Evolutionary conservation across 2,113 vertebrate genomes (phyloP), one percentile per base, ranked within the genome.

Genomic region (Oncorhynchus tshawytscha): DNA sequence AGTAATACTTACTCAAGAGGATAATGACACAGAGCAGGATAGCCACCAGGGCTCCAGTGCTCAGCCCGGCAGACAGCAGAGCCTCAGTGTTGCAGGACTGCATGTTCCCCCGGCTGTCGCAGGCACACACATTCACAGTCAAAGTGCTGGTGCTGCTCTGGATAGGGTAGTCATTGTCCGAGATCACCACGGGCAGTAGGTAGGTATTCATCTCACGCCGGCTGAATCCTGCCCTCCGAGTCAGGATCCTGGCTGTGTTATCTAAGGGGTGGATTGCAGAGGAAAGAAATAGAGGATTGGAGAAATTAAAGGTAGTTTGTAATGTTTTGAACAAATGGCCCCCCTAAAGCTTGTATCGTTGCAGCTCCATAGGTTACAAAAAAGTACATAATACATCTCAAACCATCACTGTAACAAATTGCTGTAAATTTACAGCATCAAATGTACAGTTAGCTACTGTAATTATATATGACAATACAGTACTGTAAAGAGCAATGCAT

Each of bases 161-260:
- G 34, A 97, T 96, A 0, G 97, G 97, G 85, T 97, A 97, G 78
- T 97, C 96, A 0, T 96, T 97, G 90, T 98, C 96, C 0, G 97
- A 99, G 80, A 99, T 99, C 78, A 99, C 96, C 39, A 99, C 94
- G 0, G 97, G 97, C 73, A 99, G 89, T 70, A 98, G 92, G 77
- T 98, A 98, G 51, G 93, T 91, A 78, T 92, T 97, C 87, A 95
- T 95, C 91, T 99, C 97, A 0, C 95, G 94, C 13, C 97, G 93
- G 34, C 93, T 97, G 87, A 98, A 99, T 20, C 97, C 95, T 13
- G 95, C 96, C 74, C 96, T 92, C 76, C 95, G 93, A 0, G 97
- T 99, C 92, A 97, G 79, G 91, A 99, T 98, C 70, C 96, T 94
- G 82, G 98, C 98, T 15, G 98, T 99, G 88, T 99, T 99, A 92